phyloP scores from a whole-genome alignment of 2,888 invertebrate genomes.

The Agrochola macilenta region DNA sequence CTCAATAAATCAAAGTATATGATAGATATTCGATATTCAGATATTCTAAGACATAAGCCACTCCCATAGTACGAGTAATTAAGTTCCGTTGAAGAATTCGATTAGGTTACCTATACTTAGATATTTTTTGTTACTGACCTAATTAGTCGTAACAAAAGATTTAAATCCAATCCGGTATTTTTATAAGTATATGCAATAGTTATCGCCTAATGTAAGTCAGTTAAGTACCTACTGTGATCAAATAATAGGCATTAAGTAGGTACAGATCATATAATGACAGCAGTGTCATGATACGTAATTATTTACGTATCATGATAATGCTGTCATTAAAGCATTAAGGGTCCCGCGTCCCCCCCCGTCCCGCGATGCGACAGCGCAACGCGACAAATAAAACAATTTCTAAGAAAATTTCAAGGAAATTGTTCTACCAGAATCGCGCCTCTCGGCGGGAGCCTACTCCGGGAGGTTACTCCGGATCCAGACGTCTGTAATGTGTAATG shows the following conservation, averaged over 20 bases:
- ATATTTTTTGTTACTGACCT: constrained; percentile 1
- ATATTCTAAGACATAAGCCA: constrained; percentile 12
- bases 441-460: too few relatives aligned
- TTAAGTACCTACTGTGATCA: too few relatives aligned
- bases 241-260: too few relatives aligned
- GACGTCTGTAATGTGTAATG: too few relatives aligned
- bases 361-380: too few relatives aligned
- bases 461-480: too few relatives aligned
- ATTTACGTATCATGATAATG: constrained; percentile 12
- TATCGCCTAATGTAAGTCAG: too few relatives aligned
- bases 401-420: too few relatives aligned
- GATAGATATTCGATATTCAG: not conserved
- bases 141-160: constrained; percentile 4
- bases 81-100: constrained; percentile 15
- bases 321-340: not conserved
- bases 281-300: too few relatives aligned
- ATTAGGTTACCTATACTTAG: not conserved
- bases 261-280: not conserved
- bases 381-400: too few relatives aligned
- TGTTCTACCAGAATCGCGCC: too few relatives aligned
- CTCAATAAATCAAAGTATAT: constrained; percentile 1
- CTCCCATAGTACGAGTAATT: constrained; percentile 12
- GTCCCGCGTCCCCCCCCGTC: too few relatives aligned
- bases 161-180: not conserved
- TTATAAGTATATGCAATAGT: not conserved